Evolutionary conservation across 2,797 vertebrate species (phyloP).

Genomic region (Sciurus vulgaris): DNA sequence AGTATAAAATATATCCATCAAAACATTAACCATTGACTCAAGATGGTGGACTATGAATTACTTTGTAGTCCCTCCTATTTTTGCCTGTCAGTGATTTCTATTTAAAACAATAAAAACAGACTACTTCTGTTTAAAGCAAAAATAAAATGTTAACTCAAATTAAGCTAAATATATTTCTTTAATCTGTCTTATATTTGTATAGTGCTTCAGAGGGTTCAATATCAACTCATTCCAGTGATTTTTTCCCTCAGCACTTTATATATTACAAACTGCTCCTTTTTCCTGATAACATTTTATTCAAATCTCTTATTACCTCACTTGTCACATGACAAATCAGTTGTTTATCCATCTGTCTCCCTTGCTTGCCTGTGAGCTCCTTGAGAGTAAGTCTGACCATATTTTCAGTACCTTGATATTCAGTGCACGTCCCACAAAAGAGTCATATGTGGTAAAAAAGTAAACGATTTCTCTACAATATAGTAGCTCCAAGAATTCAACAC

Average conservation of each 20-base stretch:
- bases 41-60: neutral
- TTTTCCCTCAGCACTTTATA: neutral
- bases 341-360: conserved; percentile 3
- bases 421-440: neutral
- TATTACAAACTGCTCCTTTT: conserved; percentile 47
- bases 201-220: conserved; percentile 30
- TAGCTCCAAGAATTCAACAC: conserved; percentile 18
- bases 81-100: neutral
- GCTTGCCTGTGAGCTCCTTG: conserved; percentile 3
- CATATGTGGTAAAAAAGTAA: neutral
- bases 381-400: conserved; percentile 54
- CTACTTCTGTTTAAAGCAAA: conserved; percentile 7
- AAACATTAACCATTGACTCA: conserved; percentile 27
- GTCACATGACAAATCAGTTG: conserved; percentile 26
- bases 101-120: conserved; percentile 10
- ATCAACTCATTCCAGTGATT: conserved; percentile 40
- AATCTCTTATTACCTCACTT: conserved; percentile 33
- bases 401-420: conserved; percentile 25
- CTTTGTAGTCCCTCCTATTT: neutral
- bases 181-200: conserved; percentile 16
- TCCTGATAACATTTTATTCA: conserved; percentile 44
- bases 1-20: conserved; percentile 35
- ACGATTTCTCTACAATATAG: neutral
- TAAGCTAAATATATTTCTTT: neutral
- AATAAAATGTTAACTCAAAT: conserved; percentile 47